These are phyloP conservation scores for Trichopria drosophilae DNA, from an alignment of 2,888 invertebrate species.

Conservation along the genomic window DNA sequence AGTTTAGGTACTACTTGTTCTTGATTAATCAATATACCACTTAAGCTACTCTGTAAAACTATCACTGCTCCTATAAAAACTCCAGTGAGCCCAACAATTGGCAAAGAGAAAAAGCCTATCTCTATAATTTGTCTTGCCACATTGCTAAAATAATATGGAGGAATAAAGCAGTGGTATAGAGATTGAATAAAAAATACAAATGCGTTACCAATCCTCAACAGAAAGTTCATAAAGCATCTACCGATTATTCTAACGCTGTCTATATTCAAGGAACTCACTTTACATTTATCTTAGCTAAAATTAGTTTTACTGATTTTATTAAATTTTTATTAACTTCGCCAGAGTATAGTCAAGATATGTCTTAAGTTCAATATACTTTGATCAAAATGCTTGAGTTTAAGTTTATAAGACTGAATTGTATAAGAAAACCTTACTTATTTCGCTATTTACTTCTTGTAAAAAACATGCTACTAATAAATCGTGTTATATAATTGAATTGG, in stretches of 20 bases:
- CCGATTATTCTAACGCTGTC: conserved; percentile 1
- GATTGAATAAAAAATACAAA: conserved; percentile 3
- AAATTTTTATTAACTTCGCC: conserved; percentile 2
- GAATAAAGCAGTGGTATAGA: conserved; percentile 4
- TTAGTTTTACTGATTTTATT: conserved; percentile 4
- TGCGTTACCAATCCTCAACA: conserved; percentile 1
- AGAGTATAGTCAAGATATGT: neutral
- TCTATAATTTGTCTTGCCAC: conserved; percentile 21
- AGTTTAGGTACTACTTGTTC: conserved; percentile 19
- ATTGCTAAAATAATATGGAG: conserved; percentile 22
- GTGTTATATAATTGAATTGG: conserved; percentile 17
- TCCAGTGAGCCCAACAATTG: conserved; percentile 21
- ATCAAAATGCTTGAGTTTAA: too few relatives aligned
- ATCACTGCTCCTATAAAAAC: conserved; percentile 21
- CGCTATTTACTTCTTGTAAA: conserved; percentile 26
- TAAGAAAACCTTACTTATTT: conserved; percentile 25
- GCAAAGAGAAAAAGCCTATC: conserved; percentile 23
- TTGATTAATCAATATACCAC: conserved; percentile 16
- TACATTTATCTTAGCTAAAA: conserved; percentile 1
- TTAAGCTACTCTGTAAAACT: conserved; percentile 20
- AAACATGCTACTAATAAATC: conserved; percentile 24
- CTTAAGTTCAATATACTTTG: too few relatives aligned
- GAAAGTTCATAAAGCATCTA: neutral
- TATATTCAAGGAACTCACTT: neutral
- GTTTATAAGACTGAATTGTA: too few relatives aligned